Evolutionary conservation across 2,797 vertebrate species (phyloP).

Genomic region (Sebastiscus tertius): DNA sequence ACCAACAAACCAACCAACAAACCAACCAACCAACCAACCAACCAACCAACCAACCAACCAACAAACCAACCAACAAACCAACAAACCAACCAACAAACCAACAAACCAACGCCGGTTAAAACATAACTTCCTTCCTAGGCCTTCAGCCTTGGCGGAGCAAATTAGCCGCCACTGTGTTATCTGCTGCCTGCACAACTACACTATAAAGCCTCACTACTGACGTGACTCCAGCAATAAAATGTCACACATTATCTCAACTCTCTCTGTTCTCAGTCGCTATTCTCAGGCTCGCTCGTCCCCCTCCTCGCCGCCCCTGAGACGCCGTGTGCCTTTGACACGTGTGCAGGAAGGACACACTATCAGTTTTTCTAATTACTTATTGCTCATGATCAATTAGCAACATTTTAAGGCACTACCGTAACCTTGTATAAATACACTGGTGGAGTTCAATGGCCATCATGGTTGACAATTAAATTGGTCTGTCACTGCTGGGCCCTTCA

Average conservation of each 20-base stretch:
- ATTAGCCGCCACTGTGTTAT: background rate
- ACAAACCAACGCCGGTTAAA: no score
- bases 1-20: no score
- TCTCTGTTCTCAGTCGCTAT: conserved; percentile 25
- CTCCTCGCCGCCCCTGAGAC: conserved; percentile 7
- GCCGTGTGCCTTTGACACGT: conserved; percentile 51
- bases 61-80: no score
- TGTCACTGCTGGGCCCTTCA: conserved; percentile 93
- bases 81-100: no score
- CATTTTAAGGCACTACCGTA: conserved; percentile 87
- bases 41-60: no score
- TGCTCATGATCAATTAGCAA: conserved; percentile 96
- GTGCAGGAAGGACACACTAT: conserved; percentile 60
- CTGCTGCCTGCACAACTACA: background rate
- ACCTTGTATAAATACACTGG: conserved; percentile 92
- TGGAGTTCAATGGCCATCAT: conserved; percentile 92
- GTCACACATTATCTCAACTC: conserved; percentile 24
- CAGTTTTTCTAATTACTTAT: conserved; percentile 88
- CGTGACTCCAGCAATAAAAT: background rate
- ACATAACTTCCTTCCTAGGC: no score
- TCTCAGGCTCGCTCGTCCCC: background rate
- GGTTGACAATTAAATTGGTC: conserved; percentile 97
- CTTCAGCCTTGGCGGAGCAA: background rate
- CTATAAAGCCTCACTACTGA: background rate
- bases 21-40: no score